phyloP scores from a whole-genome alignment of 2,888 invertebrate genomes.

The Aproaerema taeniolella region DNA sequence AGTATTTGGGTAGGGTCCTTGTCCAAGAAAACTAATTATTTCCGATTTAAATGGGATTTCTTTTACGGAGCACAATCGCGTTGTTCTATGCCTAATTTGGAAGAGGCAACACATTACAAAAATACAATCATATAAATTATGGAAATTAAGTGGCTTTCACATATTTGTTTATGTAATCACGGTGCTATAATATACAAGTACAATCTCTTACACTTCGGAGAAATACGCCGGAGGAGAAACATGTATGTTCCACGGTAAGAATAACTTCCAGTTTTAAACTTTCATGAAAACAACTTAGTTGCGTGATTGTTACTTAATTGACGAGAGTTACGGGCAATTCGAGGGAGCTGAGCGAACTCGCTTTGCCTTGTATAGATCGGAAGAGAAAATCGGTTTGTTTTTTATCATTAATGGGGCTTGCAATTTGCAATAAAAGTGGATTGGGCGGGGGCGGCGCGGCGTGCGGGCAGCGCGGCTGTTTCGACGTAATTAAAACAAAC shows the following conservation, averaged over 20 bases:
- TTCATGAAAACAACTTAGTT: constrained; percentile 12
- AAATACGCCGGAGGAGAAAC: constrained; percentile 9
- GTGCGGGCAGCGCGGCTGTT: constrained; percentile 51
- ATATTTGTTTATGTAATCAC: no score
- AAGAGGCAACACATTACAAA: no score
- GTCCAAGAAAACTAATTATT: no score
- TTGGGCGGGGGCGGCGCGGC: constrained; percentile 24
- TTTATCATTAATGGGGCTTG: constrained; percentile 57
- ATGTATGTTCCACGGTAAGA: constrained; percentile 10
- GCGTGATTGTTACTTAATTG: constrained; percentile 13
- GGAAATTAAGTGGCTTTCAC: no score
- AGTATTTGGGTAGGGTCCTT: no score
- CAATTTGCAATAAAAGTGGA: constrained; percentile 65
- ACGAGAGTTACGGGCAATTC: constrained; percentile 8
- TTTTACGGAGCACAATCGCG: no score
- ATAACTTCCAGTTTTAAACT: constrained; percentile 13
- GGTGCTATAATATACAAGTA: constrained; percentile 8
- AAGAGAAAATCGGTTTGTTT: constrained; percentile 38
- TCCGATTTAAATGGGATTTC: no score
- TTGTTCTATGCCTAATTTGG: no score
- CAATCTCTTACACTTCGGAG: constrained; percentile 4
- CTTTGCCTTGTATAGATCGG: constrained; percentile 6
- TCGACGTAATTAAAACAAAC: constrained; percentile 75
- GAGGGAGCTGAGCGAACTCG: constrained; percentile 3
- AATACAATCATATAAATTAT: no score